Evolutionary conservation across 2,888 invertebrate genomes (phyloP).

Genomic region (Cataglyphis rosenhaueri): DNA sequence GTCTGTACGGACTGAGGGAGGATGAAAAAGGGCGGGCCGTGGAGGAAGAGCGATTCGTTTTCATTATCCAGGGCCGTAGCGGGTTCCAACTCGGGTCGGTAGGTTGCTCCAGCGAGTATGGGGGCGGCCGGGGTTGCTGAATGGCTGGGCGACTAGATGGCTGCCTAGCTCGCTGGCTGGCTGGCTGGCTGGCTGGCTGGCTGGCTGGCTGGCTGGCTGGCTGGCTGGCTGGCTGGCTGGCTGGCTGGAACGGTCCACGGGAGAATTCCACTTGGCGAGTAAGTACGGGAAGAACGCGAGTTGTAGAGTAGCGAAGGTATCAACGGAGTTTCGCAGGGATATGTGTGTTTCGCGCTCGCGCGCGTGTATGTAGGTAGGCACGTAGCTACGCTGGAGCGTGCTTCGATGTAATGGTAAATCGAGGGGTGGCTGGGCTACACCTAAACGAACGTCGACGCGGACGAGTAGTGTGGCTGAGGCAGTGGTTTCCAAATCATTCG

Average conservation of each 20-base stretch:
- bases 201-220: constrained; percentile 45
- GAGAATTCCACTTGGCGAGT: constrained; percentile 73
- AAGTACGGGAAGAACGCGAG: constrained; percentile 63
- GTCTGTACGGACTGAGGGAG: constrained; percentile 32
- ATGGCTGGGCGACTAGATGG: constrained; percentile 38
- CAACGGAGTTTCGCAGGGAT: constrained; percentile 56
- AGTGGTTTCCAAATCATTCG: constrained; percentile 63
- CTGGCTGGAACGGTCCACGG: constrained; percentile 64
- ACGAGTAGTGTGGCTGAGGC: constrained; percentile 37
- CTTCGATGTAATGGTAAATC: constrained; percentile 14
- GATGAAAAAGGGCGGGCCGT: constrained; percentile 60
- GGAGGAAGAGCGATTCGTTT: constrained; percentile 75
- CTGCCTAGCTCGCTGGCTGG: constrained; percentile 39
- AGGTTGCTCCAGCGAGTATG: constrained; percentile 22
- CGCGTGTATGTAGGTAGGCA: constrained; percentile 23
- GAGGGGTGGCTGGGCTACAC: constrained; percentile 3
- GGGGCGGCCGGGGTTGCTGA: constrained; percentile 39
- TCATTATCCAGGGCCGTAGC: constrained; percentile 70
- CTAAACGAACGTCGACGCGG: constrained; percentile 37
- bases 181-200: constrained; percentile 33
- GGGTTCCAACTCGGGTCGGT: constrained; percentile 56
- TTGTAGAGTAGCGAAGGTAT: constrained; percentile 59
- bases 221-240: constrained; percentile 50
- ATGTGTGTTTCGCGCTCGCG: constrained; percentile 35
- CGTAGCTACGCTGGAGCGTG: constrained; percentile 22